Percentiles rank a stretch among this genome's conserved stretches.
These are phyloP conservation scores for Brachionus calyciflorus DNA, from an alignment of 1,140 invertebrate species.

Conservation along the genomic window DNA sequence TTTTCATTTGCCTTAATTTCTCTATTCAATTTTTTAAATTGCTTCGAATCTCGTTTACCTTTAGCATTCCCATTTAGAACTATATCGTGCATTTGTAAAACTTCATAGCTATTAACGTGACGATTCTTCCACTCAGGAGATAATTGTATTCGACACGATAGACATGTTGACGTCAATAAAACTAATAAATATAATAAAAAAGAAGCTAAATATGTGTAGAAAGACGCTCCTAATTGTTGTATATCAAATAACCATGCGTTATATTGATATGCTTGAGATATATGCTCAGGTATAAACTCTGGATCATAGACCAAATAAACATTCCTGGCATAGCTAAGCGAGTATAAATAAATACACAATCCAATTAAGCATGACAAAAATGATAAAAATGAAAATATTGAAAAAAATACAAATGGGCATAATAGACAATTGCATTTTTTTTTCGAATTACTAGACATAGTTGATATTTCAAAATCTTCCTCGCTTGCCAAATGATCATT, in stretches of 20 bases:
- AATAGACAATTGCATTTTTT: conserved; percentile 42
- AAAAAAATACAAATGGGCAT: conserved; percentile 41
- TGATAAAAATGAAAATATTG: conserved; percentile 38
- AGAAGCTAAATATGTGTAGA: conserved; percentile 20
- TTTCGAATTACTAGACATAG: not conserved
- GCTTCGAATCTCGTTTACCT: not conserved
- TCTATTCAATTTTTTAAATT: conserved; percentile 12
- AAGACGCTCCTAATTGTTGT: conserved; percentile 25
- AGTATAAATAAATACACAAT: not conserved
- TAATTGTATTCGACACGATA: conserved; percentile 32
- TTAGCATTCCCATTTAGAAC: not conserved
- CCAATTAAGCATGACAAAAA: not conserved
- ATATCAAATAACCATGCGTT: conserved; percentile 37
- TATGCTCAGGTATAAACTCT: conserved; percentile 43
- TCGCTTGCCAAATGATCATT: conserved; percentile 10
- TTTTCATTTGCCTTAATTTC: conserved; percentile 13
- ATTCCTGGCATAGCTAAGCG: conserved; percentile 8
- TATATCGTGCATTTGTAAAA: conserved; percentile 40
- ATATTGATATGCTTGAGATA: conserved; percentile 37
- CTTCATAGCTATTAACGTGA: conserved; percentile 38
- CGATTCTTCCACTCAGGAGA: conserved; percentile 28
- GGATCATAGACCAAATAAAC: conserved; percentile 17
- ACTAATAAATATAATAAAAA: conserved; percentile 17
- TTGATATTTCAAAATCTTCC: conserved; percentile 24
- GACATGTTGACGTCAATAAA: not conserved